Base-by-base conservation (phyloP, 2,797 vertebrate species). In the Spheniscus humboldti region DNA sequence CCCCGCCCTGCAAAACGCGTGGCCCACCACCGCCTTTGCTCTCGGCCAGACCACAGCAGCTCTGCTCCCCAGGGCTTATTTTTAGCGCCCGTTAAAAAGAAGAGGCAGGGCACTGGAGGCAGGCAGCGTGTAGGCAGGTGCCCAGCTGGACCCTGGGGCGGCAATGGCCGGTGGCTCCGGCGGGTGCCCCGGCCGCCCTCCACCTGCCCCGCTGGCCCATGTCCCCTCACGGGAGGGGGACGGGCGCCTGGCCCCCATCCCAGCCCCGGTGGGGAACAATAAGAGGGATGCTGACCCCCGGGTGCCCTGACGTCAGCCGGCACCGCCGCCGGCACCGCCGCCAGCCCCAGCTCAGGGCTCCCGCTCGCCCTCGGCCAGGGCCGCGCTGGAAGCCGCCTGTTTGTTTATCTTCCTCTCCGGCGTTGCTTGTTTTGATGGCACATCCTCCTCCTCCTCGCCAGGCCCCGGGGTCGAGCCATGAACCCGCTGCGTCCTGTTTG, bases 391-490 rank as follows among this genome's bases (percentile, higher is more conserved):
- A 97, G 94, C 92, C 2, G 91, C 69, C 86, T 95, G 96, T 97
- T 98, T 98, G 97, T 98, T 98, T 98, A 98, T 98, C 97, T 98
- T 98, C 97, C 98, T 98, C 95, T 98, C 95, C 63, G 27, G 91
- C 63, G 35, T 96, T 98, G 98, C 97, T 98, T 98, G 97, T 98
- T 98, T 98, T 98, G 95, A 98, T 98, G 98, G 98, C 85, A 98
- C 96, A 98, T 98, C 98, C 98, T 98, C 90, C 90, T 97, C 97
- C 95, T 97, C 97, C 96, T 96, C 92, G 48, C 87, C 90, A 92
- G 93, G 97, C 96, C 96, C 76, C 18, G 5, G 93, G 91, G 92
- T 92, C 98, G 97, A 98, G 97, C 97, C 93, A 16, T 98, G 98
- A 98, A 97, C 98, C 94, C 94, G 68, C 92, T 45, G 60, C 96